phyloP scores from a whole-genome alignment of 2,797 vertebrate species.

The Tokudaia muenninki region DNA sequence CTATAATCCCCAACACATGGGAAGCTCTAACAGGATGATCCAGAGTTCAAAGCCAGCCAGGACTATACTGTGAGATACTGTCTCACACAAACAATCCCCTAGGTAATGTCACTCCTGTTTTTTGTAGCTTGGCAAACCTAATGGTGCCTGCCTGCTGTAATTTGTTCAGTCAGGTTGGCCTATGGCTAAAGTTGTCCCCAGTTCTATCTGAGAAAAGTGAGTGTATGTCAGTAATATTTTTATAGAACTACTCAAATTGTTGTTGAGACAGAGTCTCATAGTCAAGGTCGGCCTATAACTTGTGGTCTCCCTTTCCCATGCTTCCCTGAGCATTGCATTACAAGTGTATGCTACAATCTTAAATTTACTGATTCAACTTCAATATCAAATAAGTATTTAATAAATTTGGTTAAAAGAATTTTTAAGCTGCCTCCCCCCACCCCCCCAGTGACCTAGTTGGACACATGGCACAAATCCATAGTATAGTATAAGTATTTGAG shows the following conservation, averaged over 20 bases:
- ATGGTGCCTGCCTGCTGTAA: neutral
- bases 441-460: neutral
- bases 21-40: neutral
- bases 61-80: neutral
- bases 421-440: neutral
- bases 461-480: neutral
- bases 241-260: constrained; percentile 42
- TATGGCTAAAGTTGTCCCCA: neutral
- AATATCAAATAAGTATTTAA: neutral
- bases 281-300: neutral
- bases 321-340: neutral
- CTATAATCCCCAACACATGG: neutral
- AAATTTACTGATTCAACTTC: neutral
- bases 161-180: neutral
- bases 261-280: neutral
- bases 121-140: neutral
- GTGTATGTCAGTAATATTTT: constrained; percentile 27
- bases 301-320: neutral
- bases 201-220: neutral
- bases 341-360: neutral
- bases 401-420: constrained; percentile 17
- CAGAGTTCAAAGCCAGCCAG: neutral
- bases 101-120: neutral
- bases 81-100: neutral
- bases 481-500: neutral